Percentiles rank a stretch among this genome's conserved stretches.
phyloP scores from a whole-genome alignment of 2,888 invertebrate genomes.

The Torymus aiolomorphi region DNA sequence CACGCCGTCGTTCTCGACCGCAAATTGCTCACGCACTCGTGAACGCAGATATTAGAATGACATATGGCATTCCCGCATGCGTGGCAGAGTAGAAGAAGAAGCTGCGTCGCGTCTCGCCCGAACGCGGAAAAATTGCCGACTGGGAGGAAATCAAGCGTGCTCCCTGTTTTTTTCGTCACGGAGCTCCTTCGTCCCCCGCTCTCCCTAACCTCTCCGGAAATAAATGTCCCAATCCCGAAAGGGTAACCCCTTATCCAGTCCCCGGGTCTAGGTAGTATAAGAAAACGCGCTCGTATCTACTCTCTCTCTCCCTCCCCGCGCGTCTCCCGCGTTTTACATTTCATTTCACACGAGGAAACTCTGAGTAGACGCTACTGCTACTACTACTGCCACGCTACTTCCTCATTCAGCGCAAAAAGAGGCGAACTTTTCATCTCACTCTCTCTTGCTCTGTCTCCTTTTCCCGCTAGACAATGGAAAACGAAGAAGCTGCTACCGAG shows the following conservation, averaged over 20 bases:
- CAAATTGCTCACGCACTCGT: neutral
- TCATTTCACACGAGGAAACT: constrained; percentile 53
- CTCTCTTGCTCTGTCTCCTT: constrained; percentile 6
- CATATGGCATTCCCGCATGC: neutral
- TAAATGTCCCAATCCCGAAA: constrained; percentile 57
- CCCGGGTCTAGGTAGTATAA: neutral
- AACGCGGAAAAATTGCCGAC: constrained; percentile 43
- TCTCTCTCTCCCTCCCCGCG: neutral
- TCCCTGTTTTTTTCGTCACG: constrained; percentile 18
- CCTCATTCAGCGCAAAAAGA: constrained; percentile 33
- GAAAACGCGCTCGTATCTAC: neutral
- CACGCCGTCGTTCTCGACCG: neutral
- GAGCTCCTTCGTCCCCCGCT: neutral
- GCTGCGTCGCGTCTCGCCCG: neutral
- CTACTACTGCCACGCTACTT: neutral
- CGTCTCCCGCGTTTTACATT: constrained; percentile 49
- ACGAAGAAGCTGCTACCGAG: neutral
- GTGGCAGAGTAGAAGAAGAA: neutral
- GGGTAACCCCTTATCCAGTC: constrained; percentile 20
- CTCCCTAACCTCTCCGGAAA: constrained; percentile 17
- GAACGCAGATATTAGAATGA: constrained; percentile 1
- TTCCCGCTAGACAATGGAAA: constrained; percentile 36
- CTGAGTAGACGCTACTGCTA: constrained; percentile 6
- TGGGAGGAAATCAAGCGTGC: constrained; percentile 50
- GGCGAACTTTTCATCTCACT: constrained; percentile 17